Percentiles rank a stretch among this genome's conserved stretches.
These are phyloP conservation scores for Microcebus lehilahytsara DNA, from an alignment of 2,113 vertebrate species.

Conservation along the genomic window DNA sequence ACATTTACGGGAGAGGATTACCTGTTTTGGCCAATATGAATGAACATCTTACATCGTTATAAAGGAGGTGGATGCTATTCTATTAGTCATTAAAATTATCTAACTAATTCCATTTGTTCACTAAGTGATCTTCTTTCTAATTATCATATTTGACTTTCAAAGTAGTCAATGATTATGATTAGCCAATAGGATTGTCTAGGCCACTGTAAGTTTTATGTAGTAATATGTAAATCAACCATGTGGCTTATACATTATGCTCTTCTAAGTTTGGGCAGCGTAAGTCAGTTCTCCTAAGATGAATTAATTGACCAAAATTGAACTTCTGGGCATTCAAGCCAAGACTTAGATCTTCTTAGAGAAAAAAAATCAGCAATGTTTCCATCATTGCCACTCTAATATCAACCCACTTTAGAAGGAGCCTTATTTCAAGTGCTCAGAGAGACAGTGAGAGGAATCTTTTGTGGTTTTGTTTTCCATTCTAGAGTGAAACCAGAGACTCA, in stretches of 20 bases:
- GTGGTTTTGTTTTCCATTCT: neutral
- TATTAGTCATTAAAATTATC: conserved; percentile 10
- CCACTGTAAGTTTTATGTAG: neutral
- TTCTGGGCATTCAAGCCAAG: neutral
- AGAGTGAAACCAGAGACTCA: neutral
- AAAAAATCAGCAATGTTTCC: neutral
- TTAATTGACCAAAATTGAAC: conserved; percentile 38
- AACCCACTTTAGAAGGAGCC: neutral
- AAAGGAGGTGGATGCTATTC: neutral
- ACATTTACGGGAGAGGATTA: neutral
- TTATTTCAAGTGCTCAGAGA: conserved; percentile 1
- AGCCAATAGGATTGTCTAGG: neutral
- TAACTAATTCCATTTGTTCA: conserved; percentile 18
- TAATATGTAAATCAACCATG: conserved; percentile 41
- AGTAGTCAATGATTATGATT: neutral
- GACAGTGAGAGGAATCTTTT: neutral
- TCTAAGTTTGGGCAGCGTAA: conserved; percentile 41
- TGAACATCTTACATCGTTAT: conserved; percentile 5
- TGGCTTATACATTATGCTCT: neutral
- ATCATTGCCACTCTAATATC: neutral
- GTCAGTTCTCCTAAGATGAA: conserved; percentile 15
- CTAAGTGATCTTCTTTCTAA: conserved; percentile 7
- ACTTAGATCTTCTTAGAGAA: neutral
- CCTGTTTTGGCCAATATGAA: neutral
- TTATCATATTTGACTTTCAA: conserved; percentile 39